Base-by-base conservation (phyloP, 2,113 vertebrate species). In the Pantherophis guttatus region DNA sequence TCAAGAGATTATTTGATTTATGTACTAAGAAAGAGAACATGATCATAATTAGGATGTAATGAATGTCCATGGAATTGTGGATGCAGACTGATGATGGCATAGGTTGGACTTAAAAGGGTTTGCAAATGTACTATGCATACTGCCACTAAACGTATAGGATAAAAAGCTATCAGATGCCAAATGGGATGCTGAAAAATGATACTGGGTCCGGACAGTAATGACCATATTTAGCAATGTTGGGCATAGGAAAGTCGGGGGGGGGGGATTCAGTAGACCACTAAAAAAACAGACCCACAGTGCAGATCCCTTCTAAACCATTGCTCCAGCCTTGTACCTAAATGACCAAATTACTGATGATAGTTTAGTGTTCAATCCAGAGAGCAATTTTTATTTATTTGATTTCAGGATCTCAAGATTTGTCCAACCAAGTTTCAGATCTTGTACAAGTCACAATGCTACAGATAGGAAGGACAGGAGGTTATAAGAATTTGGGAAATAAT, bases 1-100 rank as follows among this genome's bases (percentile, higher is more conserved):
- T 87, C 26, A 94, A 81, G 48, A 95, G 62, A 81, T 0, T 50
- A 90, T 81, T 55, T 62, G 92, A 93, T 93, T 44, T 91, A 29
- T 70, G 5, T 89, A 87, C 10, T 93, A 10, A 87, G 58, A 70
- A 11, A 93, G 0, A 92, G 33, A 13, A 59, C 12, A 26, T 21
- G 62, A 85, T n/a, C 90, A 29, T 50, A 91, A 59, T 81, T 81
- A 81, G 44, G 54, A 91, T 86, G n/a, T 93, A 81, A 44, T 81
- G 17, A 81, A 21, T 81, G 17, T 44, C 17, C 19, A 44, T 44
- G 15, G 33, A 8, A 81, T 39, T 81, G 17, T 44, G 17, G 75
- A 44, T 81, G 75, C 7, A 44, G n/a, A 75, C 13, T 21, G 17
- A 81, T 81, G 33, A 17, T 39, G 33, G 33, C 7, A 39, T 21